Conservation (phyloP, 2,888 invertebrate species). For the Tetheella fluctuosa region DNA sequence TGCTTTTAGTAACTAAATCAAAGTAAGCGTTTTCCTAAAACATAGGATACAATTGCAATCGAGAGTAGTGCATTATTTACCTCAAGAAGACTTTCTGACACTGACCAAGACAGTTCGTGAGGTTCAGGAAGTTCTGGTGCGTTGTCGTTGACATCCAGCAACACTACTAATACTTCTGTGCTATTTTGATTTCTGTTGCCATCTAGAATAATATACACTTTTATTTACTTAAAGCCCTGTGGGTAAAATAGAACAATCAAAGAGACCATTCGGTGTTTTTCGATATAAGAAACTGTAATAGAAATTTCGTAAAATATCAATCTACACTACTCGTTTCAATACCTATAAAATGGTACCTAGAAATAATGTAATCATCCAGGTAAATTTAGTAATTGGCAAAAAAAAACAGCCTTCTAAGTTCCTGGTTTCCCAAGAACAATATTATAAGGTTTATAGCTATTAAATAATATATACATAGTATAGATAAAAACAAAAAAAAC, state of each 20-base stretch:
- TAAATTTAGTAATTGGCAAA: neutral
- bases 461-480: too few species aligned
- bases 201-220: constrained; percentile 44
- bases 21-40: too few species aligned
- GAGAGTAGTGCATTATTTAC: constrained; percentile 37
- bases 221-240: neutral
- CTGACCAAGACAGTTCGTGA: constrained; percentile 49
- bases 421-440: neutral
- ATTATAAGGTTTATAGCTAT: too few species aligned
- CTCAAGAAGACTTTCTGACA: constrained; percentile 57
- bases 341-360: too few species aligned
- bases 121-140: constrained; percentile 77
- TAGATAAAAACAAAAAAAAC: too few species aligned
- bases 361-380: neutral
- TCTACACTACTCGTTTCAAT: too few species aligned
- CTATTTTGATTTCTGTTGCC: constrained; percentile 65
- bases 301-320: too few species aligned
- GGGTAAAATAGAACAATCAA: too few species aligned
- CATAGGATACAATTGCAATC: too few species aligned
- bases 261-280: too few species aligned
- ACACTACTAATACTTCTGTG: constrained; percentile 70
- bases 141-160: constrained; percentile 86
- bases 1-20: neutral
- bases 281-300: too few species aligned
- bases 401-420: too few species aligned